Base-by-base conservation (phyloP, 92 coral and sea anemone species). In the Phenganax marumi region DNA sequence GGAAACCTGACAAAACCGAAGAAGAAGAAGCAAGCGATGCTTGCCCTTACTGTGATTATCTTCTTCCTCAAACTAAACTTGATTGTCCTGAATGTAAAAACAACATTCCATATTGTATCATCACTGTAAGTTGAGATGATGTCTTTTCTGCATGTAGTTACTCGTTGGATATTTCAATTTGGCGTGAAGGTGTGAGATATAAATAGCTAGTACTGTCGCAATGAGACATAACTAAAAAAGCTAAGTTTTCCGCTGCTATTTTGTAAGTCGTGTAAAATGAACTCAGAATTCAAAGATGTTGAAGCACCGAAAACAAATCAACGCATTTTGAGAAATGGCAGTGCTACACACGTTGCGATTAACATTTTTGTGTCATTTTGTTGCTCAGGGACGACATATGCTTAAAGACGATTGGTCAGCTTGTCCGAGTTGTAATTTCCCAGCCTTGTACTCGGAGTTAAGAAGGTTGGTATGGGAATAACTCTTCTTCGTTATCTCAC, bases 61-160 rank as follows among this genome's bases (percentile, higher is more conserved):
- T 85, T 74, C 90, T 95, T 50, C 88, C 93, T 48, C 98, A 95
- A 86, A 95, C 98, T 21, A 95, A 95, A 80, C 90, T 95, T 71
- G 98, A 95, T 85, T 95, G 98, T 85, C 98, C 98, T 56, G 98
- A 95, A 16, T 95, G 98, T 81, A 95, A 95, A 84, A 95, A 95
- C 84, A 95, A 94, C 61, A 91, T 95, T 8, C 98, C 98, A 0
- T 95, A 95, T 84, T 95, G 98, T 25, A 91, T 92, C 52, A 85
- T 95, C 56, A 92, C 98, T 82, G 98, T 95, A 65, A 79, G 95
- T 71, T 48, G 17, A 70, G 10, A 25, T 0, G n/a, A 7, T 7
- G 55, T 70, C 19, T 70, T 73, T 73, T 25, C 79, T 73, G 16
- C 13, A 19, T 19, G 63, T 56, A 56, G 63, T 56, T 33, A 33